Conservation (phyloP, 2,113 vertebrate genomes). For the Dipodomys stephensi region DNA sequence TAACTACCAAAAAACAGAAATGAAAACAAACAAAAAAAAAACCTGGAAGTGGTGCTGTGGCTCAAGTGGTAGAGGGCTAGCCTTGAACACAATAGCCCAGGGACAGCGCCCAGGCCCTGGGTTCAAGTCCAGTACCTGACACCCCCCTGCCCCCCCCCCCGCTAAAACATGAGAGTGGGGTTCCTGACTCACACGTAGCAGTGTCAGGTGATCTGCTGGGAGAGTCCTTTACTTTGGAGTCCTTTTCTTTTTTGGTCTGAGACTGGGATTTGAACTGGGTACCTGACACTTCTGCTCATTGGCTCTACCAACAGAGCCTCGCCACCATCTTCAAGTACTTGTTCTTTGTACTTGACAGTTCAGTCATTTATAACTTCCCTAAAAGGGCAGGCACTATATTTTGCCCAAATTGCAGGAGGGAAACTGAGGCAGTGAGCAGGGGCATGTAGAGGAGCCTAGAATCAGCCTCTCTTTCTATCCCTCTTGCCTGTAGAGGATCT, state of each 20-base stretch:
- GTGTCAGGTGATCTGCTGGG: neutral
- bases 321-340: neutral
- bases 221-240: neutral
- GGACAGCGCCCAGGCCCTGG: too few species aligned
- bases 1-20: too few species aligned
- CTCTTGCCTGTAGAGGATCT: neutral
- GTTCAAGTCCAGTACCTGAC: too few species aligned
- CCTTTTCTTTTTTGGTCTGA: neutral
- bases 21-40: too few species aligned
- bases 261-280: too few species aligned
- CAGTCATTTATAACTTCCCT: neutral
- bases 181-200: neutral
- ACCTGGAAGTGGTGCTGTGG: too few species aligned
- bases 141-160: too few species aligned
- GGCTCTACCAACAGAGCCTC: too few species aligned
- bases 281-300: too few species aligned
- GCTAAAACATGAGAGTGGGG: neutral
- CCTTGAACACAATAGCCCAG: too few species aligned
- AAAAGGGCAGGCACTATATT: neutral
- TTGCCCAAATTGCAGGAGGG: neutral
- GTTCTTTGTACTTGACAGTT: neutral
- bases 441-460: too few species aligned
- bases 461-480: neutral
- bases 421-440: neutral
- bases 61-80: too few species aligned